Conservation (phyloP, 35 echinoderm and acorn worm species). For the Anneissia japonica region DNA sequence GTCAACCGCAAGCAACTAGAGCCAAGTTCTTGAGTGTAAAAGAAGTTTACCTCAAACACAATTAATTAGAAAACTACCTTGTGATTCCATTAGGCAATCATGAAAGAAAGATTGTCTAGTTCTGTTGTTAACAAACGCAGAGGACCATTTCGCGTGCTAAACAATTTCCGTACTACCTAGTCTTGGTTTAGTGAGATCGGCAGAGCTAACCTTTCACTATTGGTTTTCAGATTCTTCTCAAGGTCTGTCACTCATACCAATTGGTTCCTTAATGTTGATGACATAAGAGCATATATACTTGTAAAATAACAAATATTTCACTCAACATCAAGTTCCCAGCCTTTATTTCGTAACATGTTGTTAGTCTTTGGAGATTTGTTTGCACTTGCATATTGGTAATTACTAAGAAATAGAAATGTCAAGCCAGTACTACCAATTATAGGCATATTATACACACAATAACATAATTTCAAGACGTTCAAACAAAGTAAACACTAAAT, state of each 20-base stretch:
- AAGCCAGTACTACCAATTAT: too few relatives aligned
- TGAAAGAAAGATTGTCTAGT: neutral
- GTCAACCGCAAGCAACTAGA: neutral
- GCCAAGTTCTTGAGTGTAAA: neutral
- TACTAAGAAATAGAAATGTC: too few relatives aligned
- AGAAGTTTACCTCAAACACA: neutral
- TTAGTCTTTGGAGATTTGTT: too few relatives aligned
- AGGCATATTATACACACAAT: too few relatives aligned
- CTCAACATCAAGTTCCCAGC: neutral
- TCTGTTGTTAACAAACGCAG: neutral
- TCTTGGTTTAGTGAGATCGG: neutral
- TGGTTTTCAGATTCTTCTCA: neutral
- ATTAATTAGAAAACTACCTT: neutral
- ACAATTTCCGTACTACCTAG: neutral
- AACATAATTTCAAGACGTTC: too few relatives aligned
- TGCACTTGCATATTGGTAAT: too few relatives aligned
- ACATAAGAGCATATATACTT: neutral
- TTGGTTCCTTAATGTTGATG: neutral
- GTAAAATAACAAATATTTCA: conserved; percentile 2
- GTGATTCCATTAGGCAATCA: neutral
- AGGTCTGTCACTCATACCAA: neutral
- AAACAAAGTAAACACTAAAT: too few relatives aligned
- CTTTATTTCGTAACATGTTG: too few relatives aligned
- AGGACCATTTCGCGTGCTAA: neutral
- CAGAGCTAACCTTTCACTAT: neutral